Evolutionary conservation across 2,888 invertebrate genomes (phyloP), one percentile per base, ranked within the genome.

Genomic region (Tinea pellionella): DNA sequence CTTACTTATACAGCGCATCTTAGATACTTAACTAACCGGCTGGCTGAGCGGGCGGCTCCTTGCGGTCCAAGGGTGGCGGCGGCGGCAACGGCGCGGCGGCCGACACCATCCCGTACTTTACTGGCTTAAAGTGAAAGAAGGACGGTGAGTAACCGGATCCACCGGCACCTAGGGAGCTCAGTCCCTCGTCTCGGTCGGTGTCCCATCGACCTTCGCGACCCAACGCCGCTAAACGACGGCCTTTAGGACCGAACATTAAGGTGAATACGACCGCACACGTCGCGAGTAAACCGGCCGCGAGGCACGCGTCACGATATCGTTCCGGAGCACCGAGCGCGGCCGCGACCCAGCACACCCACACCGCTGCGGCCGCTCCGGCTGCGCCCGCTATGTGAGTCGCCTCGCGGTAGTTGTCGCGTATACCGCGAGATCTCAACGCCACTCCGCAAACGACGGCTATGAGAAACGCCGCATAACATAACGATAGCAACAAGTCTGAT

Each of bases 221-320:
- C 89, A 97, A 92, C 57, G 96, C 96, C 0, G 96, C 96, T 69
- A 97, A 84, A 70, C 97, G 96, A 43, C 97, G 89, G 30, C 97
- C 96, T 85, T 95, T 97, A 32, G 97, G 94, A 84, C 96, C 93
- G 80, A 97, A 97, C 97, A 97, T 97, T 61, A 96, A 92, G 67
- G 96, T 90, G 80, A 97, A 96, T 60, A 96, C 93, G 55, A 96
- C 91, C 11, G 93, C 91, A 64, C 96, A 93, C 13, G 95, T 96
- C 61, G 94, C 91, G 56, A 96, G 91, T 65, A 97, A 88, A 0
- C 97, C 97, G 69, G 95, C 96, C 18, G 96, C 97, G 60, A 97
- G 89, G 80, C 96, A 96, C 12, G 96, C 96, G 78, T 96, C 95
- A 66, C 93, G 91, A 72, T 94, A 94, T 64, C 92, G 89, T 71